Base-by-base conservation (phyloP, 2,113 vertebrate genomes). In the Alethe diademata region DNA sequence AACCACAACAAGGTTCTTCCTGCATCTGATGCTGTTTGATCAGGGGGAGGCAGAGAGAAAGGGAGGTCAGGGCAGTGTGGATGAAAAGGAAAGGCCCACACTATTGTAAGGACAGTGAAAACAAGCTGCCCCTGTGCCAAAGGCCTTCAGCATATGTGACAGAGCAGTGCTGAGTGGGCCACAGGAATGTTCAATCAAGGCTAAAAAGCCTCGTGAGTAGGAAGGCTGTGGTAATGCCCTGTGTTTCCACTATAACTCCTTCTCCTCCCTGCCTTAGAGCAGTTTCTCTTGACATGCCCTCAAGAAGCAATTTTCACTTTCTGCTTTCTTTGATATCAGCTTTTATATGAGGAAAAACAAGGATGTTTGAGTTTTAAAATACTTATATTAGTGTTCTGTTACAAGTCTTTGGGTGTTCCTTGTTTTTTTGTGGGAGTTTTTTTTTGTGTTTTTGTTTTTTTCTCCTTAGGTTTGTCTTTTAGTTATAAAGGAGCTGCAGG, bases 1-100 rank as follows among this genome's bases (percentile, higher is more conserved):
- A 97, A 88, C 85, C 91, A 88, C 96, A 96, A 94, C 76, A 92
- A 90, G 90, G 69, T 94, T 92, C 93, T 97, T 97, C 96, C 95
- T 96, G 94, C 84, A 88, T 95, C 96, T 82, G 31, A 73, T 95
- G 86, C 42, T 91, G 69, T 83, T 92, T 85, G 72, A 58, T 3
- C 53, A 12, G 35, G 75, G 88, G 78, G 20, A 70, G 74, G 75
- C 47, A 76, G 57, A 28, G 48, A 94, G 66, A 96, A 90, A 62
- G 81, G 65, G 58, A 95, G 75, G 60, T 72, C 91, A 88, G 86
- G 84, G 78, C 31, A 29, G 15, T 4, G 66, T 3, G 14, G 62
- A 71, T 89, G 75, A 78, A 90, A 76, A 92, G 78, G 22, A 78
- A 85, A 79, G 62, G 73, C 45, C 78, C 4, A 2, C 14, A 3